These are phyloP conservation scores for Chaetophractus vellerosus DNA, from an alignment of 2,797 vertebrate genomes.

Conservation along the genomic window DNA sequence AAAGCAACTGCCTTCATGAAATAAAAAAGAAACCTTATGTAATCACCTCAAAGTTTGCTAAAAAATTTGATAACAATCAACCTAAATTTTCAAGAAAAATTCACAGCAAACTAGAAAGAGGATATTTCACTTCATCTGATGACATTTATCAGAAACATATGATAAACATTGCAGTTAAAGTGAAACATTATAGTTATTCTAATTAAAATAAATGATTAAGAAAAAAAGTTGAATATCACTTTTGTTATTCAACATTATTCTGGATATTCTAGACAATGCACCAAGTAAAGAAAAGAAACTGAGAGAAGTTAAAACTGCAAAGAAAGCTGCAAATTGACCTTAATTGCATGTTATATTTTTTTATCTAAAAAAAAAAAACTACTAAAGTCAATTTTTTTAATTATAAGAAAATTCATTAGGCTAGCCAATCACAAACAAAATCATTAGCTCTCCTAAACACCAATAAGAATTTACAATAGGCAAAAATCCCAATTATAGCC, in stretches of 20 bases:
- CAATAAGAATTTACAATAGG: slow-evolving; percentile 15
- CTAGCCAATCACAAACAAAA: not conserved
- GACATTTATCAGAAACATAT: not conserved
- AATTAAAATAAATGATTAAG: slow-evolving; percentile 31
- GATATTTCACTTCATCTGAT: not conserved
- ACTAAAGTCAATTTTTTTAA: slow-evolving; percentile 49
- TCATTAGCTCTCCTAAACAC: not conserved
- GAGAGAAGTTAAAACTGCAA: slow-evolving; percentile 7
- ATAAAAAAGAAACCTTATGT: not conserved
- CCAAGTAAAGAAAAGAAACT: not conserved
- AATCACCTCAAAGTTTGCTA: not conserved
- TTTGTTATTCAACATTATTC: not conserved
- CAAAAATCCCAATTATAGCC: not conserved
- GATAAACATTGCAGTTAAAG: not conserved
- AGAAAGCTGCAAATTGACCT: slow-evolving; percentile 19
- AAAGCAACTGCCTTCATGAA: slow-evolving; percentile 29
- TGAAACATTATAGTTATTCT: not conserved
- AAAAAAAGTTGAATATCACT: not conserved
- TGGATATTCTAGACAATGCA: not conserved
- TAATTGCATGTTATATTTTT: not conserved
- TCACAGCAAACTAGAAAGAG: slow-evolving; percentile 33
- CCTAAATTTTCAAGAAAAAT: slow-evolving; percentile 19
- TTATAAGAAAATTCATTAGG: not conserved
- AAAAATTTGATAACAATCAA: slow-evolving; percentile 10
- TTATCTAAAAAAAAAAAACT: not conserved